Evolutionary conservation across 2,797 vertebrate species (phyloP).

Genomic region (Cottoperca gobio): DNA sequence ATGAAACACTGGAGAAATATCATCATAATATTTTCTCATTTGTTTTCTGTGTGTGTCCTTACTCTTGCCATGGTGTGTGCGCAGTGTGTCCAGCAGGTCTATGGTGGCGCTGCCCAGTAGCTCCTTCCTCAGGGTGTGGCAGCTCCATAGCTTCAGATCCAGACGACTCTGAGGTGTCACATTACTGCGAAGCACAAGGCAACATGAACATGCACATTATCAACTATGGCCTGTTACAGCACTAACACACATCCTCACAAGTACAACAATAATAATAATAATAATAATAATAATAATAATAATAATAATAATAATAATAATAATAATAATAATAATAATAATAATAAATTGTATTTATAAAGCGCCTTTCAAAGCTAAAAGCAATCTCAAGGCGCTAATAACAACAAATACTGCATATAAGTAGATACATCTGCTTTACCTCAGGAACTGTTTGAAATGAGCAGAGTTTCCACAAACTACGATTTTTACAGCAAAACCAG

Average conservation of each 20-base stretch:
- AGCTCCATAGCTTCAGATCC: constrained; percentile 96
- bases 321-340: too few species aligned
- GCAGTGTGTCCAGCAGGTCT: constrained; percentile 89
- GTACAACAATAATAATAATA: too few species aligned
- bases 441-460: neutral
- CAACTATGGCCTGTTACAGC: neutral
- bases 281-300: too few species aligned
- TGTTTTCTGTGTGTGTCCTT: constrained; percentile 40
- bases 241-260: neutral
- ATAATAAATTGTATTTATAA: too few species aligned
- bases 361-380: too few species aligned
- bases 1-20: neutral
- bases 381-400: too few species aligned
- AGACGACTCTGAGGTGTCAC: constrained; percentile 94
- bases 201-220: neutral
- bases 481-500: neutral
- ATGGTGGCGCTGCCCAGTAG: constrained; percentile 92
- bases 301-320: too few species aligned
- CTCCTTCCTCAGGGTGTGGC: constrained; percentile 94
- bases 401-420: neutral
- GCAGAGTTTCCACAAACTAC: neutral
- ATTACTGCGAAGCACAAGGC: constrained; percentile 81
- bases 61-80: constrained; percentile 91
- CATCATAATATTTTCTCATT: neutral
- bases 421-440: neutral